Base-by-base conservation (phyloP, 23 tunicate genomes). In the Halocynthia roretzi region DNA sequence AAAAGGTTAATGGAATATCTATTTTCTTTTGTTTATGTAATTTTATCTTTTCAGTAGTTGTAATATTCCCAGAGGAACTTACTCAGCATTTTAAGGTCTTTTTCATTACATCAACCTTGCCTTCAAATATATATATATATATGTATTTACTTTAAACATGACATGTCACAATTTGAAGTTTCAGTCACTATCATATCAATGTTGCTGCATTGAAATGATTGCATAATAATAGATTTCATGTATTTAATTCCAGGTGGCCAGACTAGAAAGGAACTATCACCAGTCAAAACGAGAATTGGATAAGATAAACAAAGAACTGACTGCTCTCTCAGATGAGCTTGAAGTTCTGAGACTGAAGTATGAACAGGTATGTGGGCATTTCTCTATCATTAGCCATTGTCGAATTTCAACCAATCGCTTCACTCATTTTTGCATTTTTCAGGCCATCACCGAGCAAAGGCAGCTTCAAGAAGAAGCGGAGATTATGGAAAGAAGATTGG, bases 381-480 rank as follows among this genome's bases (percentile, higher is more conserved):
- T 78, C 12, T 55, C 15, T 58, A 17, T 14, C n/a, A 17, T 14
- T 58, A 58, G 15, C 4, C 4, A 5, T 52, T n/a, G 19, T 15
- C 80, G 6, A 62, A 31, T 31, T 31, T 31, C 44, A n/a, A 31
- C 44, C 44, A 31, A 1, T 31, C 44, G 44, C 44, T 31, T 31
- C 44, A 1, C 44, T 31, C 44, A 31, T 31, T 31, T 31, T 4
- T 1, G 44, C 44, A 31, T 31, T 75, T 67, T 64, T 44, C 67
- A 89, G 96, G 99, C 99, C 6, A 96, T 89, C n/a, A 87, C 99
- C 19, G 99, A 96, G 80, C 91, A 89, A 83, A 78, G 85, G 6
- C 93, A 96, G 77, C 85, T 96, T 8, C 93, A 96, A 80, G 93
- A 85, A 68, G 99, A 96, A 77, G 99, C 99, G 6, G 97, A 85